Conservation (phyloP, 2,888 invertebrate genomes). For the Tiphia femorata region DNA sequence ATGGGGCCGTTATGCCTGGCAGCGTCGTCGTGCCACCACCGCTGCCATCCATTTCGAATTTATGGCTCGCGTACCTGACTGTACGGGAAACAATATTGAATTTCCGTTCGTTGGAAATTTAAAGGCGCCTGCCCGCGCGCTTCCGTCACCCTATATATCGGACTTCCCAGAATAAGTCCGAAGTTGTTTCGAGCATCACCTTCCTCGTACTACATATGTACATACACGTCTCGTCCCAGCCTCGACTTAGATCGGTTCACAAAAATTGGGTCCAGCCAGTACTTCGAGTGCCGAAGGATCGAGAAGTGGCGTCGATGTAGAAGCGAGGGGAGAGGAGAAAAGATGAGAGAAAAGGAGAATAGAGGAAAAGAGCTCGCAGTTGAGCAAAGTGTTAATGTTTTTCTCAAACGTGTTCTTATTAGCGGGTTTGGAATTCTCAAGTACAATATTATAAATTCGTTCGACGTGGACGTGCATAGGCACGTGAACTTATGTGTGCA, state of each 20-base stretch:
- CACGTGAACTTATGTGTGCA: no score
- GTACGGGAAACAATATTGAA: constrained; percentile 36
- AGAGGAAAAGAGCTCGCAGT: neutral
- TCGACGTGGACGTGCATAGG: no score
- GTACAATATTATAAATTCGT: no score
- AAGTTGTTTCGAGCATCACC: no score
- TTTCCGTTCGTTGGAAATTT: constrained; percentile 24
- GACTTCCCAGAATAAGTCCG: no score
- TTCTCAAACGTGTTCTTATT: neutral
- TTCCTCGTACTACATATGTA: no score
- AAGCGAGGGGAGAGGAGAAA: constrained; percentile 1
- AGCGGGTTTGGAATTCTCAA: no score
- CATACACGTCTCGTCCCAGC: no score
- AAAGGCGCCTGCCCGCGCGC: constrained; percentile 5
- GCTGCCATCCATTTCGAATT: constrained; percentile 36
- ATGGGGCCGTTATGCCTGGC: constrained; percentile 23
- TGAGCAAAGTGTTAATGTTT: neutral
- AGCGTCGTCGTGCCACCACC: constrained; percentile 18
- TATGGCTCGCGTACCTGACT: constrained; percentile 22
- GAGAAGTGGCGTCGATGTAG: neutral
- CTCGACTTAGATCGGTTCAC: no score
- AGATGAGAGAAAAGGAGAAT: neutral
- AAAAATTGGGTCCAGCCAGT: no score
- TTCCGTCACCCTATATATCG: neutral
- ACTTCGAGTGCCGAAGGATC: constrained; percentile 1